Base-by-base conservation (phyloP, 2,888 invertebrate genomes). In the Leptothorax acervorum region DNA sequence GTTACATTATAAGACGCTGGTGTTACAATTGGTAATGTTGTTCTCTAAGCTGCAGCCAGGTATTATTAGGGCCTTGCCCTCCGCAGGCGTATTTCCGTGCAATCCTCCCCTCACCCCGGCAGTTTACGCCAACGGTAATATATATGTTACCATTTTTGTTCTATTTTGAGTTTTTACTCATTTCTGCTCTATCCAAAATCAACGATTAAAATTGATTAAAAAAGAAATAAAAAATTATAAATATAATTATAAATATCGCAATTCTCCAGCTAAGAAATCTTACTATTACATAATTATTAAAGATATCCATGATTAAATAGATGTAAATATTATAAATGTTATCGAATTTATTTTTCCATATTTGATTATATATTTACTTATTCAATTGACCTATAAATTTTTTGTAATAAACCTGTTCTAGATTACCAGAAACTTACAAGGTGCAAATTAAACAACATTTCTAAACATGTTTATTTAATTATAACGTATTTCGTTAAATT, bases 21-120 rank as follows among this genome's bases (percentile, higher is more conserved):
- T 96, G 0, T 94, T 97, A 23, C 97, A 97, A 93, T 91, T 97
- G 91, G 97, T 96, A 1, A 94, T 97, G 70, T 91, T 97, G 74
- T 96, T 97, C 70, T 96, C 97, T 42, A 97, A 97, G 94, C 93
- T 97, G 78, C 97, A 97, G 94, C 96, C 96, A 48, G 95, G 96
- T 28, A 92, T 96, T 5, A 73, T 71, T 23, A 96, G 96, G 93
- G 93, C 95, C 18, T 91, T 97, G 42, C 96, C 96, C 0, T 95
- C 96, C 92, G 91, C 95, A 2, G 95, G 96, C 28, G 90, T 95
- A 5, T 94, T 97, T 89, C 96, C 97, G 0, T 97, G 97, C 93
- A 95, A 96, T 83, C 95, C 96, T 86, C 96, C 96, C 0, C 95
- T 97, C 84, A 96, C 97, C 71, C 97, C 97, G 0, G 93, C 96